Conservation (phyloP, 2,113 vertebrate genomes). For the Hirundichthys speculiger region DNA sequence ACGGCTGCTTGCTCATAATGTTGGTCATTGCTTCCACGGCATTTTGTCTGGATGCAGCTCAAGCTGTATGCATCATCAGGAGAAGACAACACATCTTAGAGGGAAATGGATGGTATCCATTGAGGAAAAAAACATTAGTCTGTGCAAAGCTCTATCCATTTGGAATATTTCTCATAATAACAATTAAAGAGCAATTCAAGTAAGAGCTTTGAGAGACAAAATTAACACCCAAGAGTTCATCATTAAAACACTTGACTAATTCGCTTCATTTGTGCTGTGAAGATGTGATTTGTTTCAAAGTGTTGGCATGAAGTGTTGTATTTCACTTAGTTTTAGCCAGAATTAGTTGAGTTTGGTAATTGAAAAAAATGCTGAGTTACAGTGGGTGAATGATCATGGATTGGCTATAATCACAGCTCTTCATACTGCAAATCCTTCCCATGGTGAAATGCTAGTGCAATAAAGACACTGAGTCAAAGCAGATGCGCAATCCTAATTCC, state of each 20-base stretch:
- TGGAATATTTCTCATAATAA: no score
- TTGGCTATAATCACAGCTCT: neutral
- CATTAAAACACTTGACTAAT: neutral
- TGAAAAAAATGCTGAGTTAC: neutral
- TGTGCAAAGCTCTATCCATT: no score
- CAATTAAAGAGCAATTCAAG: no score
- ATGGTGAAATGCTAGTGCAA: neutral
- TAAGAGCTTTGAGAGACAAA: no score
- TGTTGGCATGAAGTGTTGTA: no score
- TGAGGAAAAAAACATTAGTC: no score
- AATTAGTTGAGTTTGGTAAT: neutral
- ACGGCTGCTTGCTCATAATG: constrained; percentile 22
- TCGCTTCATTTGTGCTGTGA: neutral
- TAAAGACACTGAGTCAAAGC: no score
- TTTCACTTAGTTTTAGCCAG: neutral
- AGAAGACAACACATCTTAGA: neutral
- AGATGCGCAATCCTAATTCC: no score
- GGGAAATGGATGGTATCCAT: no score
- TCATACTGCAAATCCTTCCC: no score
- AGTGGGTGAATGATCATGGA: neutral
- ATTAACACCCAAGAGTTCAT: no score
- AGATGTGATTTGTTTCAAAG: no score
- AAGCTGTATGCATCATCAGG: neutral
- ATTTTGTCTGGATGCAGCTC: constrained; percentile 2
- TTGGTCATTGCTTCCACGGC: constrained; percentile 22